A percentile compares a stretch with the other conserved stretches of the same genome.
phyloP scores from a whole-genome alignment of 2,797 vertebrate genomes.

The Lutjanus argentimaculatus region DNA sequence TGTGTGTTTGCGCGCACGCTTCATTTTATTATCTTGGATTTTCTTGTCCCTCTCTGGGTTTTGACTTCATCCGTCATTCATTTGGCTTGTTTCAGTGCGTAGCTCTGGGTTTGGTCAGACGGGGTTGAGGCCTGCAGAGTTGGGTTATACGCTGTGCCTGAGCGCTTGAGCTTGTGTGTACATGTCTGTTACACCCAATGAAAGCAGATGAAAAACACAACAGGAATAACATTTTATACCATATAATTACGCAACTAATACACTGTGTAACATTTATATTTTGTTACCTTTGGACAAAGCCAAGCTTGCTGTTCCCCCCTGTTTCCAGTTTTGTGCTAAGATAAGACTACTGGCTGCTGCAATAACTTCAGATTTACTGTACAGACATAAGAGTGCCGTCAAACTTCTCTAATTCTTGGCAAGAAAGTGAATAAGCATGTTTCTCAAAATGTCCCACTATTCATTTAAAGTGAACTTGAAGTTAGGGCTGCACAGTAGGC shows the following conservation, averaged over 20 bases:
- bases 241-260: neutral
- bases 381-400: neutral
- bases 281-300: neutral
- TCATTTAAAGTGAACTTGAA: neutral
- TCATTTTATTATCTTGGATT: slow-evolving; percentile 74
- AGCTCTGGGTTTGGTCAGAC: slow-evolving; percentile 57
- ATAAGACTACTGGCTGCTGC: neutral
- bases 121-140: slow-evolving; percentile 18
- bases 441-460: neutral
- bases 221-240: slow-evolving; percentile 20
- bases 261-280: neutral
- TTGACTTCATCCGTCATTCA: slow-evolving; percentile 70
- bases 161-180: slow-evolving; percentile 18
- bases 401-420: neutral
- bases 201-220: slow-evolving; percentile 36
- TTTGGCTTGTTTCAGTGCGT: slow-evolving; percentile 43
- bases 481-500: too few species aligned
- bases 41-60: slow-evolving; percentile 71
- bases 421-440: neutral
- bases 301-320: neutral
- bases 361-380: neutral
- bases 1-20: slow-evolving; percentile 57
- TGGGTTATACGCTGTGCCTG: slow-evolving; percentile 11
- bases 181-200: slow-evolving; percentile 29
- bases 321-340: neutral